Conservation (phyloP, 2,888 invertebrate genomes). For the Dendrolimus pini region DNA sequence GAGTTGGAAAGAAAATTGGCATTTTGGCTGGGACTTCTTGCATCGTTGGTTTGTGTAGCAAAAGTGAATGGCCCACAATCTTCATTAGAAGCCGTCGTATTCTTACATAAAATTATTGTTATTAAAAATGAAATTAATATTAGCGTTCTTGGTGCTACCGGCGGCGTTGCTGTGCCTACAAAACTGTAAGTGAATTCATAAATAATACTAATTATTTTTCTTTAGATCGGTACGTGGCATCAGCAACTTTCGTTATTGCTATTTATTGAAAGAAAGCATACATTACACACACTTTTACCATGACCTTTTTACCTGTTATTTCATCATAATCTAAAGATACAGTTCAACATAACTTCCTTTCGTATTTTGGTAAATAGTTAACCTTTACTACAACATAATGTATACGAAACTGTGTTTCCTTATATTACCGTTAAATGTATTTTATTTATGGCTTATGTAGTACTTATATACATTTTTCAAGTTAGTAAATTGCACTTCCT, state of each 20-base stretch:
- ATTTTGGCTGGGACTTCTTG: conserved; percentile 53
- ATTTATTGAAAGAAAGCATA: no score
- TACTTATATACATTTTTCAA: no score
- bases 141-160: conserved; percentile 81
- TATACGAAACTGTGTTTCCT: no score
- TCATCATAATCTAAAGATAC: no score
- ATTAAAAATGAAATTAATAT: conserved; percentile 81
- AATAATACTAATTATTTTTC: background rate
- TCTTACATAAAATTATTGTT: conserved; percentile 25
- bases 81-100: conserved; percentile 39
- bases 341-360: no score
- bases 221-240: conserved; percentile 62
- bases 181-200: conserved; percentile 78
- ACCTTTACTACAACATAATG: no score
- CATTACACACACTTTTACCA: no score
- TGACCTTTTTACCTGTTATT: no score
- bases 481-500: no score
- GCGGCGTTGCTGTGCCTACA: conserved; percentile 82
- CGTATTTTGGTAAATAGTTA: no score
- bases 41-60: conserved; percentile 43
- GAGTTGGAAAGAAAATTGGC: conserved; percentile 72
- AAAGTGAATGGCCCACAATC: conserved; percentile 63
- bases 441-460: no score
- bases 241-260: conserved; percentile 14
- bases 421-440: no score